phyloP scores from a whole-genome alignment of 2,888 invertebrate species.

The Gari tellinella region DNA sequence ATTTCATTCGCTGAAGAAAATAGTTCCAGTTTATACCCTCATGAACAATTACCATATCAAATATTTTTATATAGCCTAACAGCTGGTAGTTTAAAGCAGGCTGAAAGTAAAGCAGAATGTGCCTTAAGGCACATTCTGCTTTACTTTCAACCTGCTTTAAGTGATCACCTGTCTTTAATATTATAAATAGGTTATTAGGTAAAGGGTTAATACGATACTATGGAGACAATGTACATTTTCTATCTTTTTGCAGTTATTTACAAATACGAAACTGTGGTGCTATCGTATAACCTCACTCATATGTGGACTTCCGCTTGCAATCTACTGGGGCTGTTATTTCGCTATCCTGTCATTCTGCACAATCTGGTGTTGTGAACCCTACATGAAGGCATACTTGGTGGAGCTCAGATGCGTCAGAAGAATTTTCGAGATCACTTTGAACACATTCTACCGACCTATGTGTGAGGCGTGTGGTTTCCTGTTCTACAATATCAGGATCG shows the following conservation, averaged over 20 bases:
- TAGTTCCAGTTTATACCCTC: no score
- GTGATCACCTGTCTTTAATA: no score
- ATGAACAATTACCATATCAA: no score
- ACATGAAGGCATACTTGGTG: conserved; percentile 64
- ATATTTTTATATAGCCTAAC: no score
- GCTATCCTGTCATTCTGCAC: conserved; percentile 74
- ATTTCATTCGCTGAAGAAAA: no score
- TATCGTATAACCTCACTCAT: conserved; percentile 71
- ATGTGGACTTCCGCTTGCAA: conserved; percentile 70
- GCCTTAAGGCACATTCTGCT: no score
- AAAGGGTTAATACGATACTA: no score
- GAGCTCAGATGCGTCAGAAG: conserved; percentile 57
- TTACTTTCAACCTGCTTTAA: no score
- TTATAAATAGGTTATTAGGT: no score
- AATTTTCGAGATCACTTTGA: conserved; percentile 58
- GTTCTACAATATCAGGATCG: conserved; percentile 65
- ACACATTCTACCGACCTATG: conserved; percentile 64
- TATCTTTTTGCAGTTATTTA: conserved; percentile 64
- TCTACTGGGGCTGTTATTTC: conserved; percentile 74
- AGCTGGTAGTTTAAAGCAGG: no score
- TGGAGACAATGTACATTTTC: no score
- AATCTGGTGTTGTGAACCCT: conserved; percentile 76
- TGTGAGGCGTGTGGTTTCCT: conserved; percentile 61
- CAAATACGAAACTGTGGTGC: conserved; percentile 69
- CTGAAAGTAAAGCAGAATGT: no score